Evolutionary conservation across 1,140 invertebrate genomes (phyloP).

Genomic region (Micrasema minimum): DNA sequence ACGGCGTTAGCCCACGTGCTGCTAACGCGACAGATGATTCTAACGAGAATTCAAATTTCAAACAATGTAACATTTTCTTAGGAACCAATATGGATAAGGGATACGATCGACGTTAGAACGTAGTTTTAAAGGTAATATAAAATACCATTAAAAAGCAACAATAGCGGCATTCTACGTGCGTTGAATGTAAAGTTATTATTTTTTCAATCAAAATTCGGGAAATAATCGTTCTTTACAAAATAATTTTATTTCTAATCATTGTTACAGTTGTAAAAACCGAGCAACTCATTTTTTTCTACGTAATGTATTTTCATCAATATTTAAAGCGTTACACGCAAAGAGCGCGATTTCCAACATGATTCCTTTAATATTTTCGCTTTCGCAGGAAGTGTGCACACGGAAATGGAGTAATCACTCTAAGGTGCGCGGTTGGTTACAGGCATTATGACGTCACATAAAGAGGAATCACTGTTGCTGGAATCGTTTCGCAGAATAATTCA

Average conservation of each 20-base stretch:
- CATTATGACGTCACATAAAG: slow-evolving; percentile 43
- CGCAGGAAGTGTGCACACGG: slow-evolving; percentile 6
- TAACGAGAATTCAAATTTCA: slow-evolving; percentile 17
- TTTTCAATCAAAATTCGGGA: too few species aligned
- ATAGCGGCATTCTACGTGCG: too few species aligned
- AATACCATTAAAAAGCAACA: too few species aligned
- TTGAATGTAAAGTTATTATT: too few species aligned
- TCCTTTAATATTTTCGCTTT: slow-evolving; percentile 2
- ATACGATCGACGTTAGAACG: not conserved
- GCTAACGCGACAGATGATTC: slow-evolving; percentile 34
- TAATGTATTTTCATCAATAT: slow-evolving; percentile 2
- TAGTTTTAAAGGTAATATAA: too few species aligned
- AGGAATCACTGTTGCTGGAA: slow-evolving; percentile 30
- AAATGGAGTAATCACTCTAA: slow-evolving; percentile 30
- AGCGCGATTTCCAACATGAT: not conserved
- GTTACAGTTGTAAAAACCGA: too few species aligned
- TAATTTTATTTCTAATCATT: too few species aligned
- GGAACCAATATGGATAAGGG: not conserved
- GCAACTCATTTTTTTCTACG: too few species aligned
- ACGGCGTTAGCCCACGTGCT: slow-evolving; percentile 32
- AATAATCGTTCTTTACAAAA: too few species aligned
- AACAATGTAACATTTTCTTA: slow-evolving; percentile 9
- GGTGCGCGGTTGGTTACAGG: slow-evolving; percentile 2
- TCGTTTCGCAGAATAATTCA: slow-evolving; percentile 45
- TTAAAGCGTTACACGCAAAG: not conserved